Percentiles rank a stretch among this genome's conserved stretches.
Evolutionary conservation across 2,888 invertebrate species (phyloP).

Genomic region (Nyleta sp.): DNA sequence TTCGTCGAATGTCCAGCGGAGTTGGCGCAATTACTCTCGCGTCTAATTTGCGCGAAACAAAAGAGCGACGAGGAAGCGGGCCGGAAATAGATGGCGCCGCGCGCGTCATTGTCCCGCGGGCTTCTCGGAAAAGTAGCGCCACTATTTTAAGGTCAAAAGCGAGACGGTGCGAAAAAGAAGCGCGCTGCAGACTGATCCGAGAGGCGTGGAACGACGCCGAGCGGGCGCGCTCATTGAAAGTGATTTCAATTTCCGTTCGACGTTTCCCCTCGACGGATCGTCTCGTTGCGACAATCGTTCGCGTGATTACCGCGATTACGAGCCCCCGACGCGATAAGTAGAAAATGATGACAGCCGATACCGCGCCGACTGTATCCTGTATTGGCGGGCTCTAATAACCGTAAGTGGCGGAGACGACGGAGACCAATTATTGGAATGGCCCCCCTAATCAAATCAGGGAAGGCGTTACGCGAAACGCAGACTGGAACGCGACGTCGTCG

Average conservation of each 20-base stretch:
- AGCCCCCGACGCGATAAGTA: constrained; percentile 39
- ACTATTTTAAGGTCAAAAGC: constrained; percentile 37
- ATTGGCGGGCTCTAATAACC: constrained; percentile 30
- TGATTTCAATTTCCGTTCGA: constrained; percentile 59
- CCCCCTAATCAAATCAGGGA: constrained; percentile 34
- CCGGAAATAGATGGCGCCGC: constrained; percentile 36
- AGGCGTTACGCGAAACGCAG: constrained; percentile 3
- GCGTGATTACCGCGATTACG: constrained; percentile 44
- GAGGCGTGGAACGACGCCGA: too few species aligned
- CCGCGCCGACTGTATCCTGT: constrained; percentile 13
- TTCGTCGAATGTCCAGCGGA: too few species aligned
- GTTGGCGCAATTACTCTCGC: too few species aligned
- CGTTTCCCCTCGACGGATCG: constrained; percentile 39
- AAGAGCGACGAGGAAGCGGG: constrained; percentile 15
- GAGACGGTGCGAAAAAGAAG: background rate
- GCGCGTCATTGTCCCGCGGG: constrained; percentile 20
- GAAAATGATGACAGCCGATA: constrained; percentile 55
- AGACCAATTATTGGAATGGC: constrained; percentile 41
- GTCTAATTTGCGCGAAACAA: constrained; percentile 31
- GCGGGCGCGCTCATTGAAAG: constrained; percentile 45
- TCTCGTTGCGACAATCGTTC: constrained; percentile 49
- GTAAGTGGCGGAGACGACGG: constrained; percentile 32
- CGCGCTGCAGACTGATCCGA: background rate
- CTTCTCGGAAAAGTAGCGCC: constrained; percentile 16
- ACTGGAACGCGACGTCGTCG: background rate